phyloP scores from a whole-genome alignment of 1,140 invertebrate species.

The Halictus rubicundus region DNA sequence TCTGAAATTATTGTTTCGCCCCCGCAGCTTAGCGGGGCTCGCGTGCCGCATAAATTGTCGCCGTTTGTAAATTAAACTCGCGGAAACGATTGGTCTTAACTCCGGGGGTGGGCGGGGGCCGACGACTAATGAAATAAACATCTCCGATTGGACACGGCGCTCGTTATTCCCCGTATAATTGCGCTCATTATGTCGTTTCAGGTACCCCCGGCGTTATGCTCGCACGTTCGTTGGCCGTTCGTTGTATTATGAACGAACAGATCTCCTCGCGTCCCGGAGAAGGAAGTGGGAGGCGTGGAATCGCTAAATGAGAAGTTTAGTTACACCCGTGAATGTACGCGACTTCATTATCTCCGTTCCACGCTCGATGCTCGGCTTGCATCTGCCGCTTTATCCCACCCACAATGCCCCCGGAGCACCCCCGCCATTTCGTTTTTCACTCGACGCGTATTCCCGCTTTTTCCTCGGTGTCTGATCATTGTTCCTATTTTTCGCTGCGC shows the following conservation, averaged over 20 bases:
- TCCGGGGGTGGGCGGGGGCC: too few species aligned
- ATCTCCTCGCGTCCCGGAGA: neutral
- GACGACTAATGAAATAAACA: too few species aligned
- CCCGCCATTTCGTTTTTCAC: neutral
- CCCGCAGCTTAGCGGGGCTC: too few species aligned
- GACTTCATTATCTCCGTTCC: conserved; percentile 37
- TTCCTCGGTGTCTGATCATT: neutral
- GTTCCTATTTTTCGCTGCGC: conserved; percentile 1
- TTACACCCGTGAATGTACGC: conserved; percentile 15
- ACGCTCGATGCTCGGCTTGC: neutral
- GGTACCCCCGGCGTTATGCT: neutral
- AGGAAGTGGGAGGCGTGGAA: neutral
- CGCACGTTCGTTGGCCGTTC: neutral
- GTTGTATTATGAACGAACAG: neutral
- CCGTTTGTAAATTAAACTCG: too few species aligned
- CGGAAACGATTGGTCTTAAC: too few species aligned
- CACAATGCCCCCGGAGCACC: neutral
- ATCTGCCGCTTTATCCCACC: conserved; percentile 12
- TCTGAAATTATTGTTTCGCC: too few species aligned
- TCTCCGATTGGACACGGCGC: too few species aligned
- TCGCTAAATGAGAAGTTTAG: conserved; percentile 23
- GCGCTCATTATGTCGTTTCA: too few species aligned
- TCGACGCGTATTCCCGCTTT: neutral
- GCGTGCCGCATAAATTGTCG: too few species aligned
- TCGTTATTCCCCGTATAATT: too few species aligned